phyloP scores from a whole-genome alignment of 2,113 vertebrate genomes.

The Sapayoa aenigma region DNA sequence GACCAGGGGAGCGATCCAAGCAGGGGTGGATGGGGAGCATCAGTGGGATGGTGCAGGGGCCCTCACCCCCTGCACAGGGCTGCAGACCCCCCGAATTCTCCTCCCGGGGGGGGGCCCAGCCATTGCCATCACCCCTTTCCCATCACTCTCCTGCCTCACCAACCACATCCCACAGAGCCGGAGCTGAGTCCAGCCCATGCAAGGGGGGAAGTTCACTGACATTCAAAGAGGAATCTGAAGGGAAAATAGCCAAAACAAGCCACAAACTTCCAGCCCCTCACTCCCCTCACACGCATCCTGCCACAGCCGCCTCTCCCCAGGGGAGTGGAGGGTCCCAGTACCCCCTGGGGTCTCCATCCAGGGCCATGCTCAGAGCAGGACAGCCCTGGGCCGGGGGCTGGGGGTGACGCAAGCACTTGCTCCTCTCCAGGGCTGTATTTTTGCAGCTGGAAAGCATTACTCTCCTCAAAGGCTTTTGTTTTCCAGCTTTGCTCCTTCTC shows the following conservation, averaged over 20 bases:
- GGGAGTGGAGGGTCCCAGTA: neutral
- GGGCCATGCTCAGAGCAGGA: neutral
- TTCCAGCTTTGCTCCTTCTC: constrained; percentile 47
- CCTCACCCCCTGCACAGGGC: neutral
- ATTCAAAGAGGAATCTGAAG: accelerated
- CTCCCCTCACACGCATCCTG: neutral
- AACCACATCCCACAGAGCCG: accelerated
- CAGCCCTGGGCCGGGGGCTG: neutral
- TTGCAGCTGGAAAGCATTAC: constrained; percentile 71
- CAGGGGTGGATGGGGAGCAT: neutral
- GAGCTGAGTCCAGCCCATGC: neutral
- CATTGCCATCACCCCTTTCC: neutral
- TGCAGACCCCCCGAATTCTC: neutral
- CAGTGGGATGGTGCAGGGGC: accelerated
- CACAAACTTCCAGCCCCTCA: neutral
- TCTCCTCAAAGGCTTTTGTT: constrained; percentile 67
- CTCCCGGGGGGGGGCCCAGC: accelerated
- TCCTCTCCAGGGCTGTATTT: constrained; percentile 55
- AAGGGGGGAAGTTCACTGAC: neutral
- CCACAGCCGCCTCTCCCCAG: accelerated
- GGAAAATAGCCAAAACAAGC: neutral
- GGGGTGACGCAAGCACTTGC: constrained; percentile 19
- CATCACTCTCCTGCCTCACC: accelerated
- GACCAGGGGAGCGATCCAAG: neutral
- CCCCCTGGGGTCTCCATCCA: accelerated